A percentile compares a stretch with the other conserved stretches of the same genome.
These are phyloP conservation scores for Drosophila acutilabella DNA, from an alignment of 2,888 invertebrate species.

Conservation along the genomic window DNA sequence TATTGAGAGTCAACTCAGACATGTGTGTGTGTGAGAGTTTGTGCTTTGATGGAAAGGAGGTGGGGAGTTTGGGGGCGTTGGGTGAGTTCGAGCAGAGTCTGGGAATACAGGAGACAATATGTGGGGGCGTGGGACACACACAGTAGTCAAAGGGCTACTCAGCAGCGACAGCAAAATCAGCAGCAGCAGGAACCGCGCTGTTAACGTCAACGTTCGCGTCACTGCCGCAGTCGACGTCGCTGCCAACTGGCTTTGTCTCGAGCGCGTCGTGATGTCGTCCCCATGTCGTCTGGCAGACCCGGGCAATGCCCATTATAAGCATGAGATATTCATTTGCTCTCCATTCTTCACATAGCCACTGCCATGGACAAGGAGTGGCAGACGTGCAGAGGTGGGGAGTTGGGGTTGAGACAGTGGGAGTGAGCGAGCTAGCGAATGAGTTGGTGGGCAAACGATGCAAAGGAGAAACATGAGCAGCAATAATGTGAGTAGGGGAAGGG, in stretches of 20 bases:
- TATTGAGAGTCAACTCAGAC: slow-evolving; percentile 30
- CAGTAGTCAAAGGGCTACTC: slow-evolving; percentile 75
- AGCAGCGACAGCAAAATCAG: slow-evolving; percentile 37
- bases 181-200: slow-evolving; percentile 23
- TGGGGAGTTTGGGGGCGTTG: background rate
- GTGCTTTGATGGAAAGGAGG: slow-evolving; percentile 27
- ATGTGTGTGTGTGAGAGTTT: slow-evolving; percentile 21
- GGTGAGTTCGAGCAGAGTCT: background rate
- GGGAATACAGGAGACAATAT: slow-evolving; percentile 66
- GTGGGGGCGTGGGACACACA: slow-evolving; percentile 54
- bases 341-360: slow-evolving; percentile 79
- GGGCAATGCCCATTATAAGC: slow-evolving; percentile 83
- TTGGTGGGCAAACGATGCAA: slow-evolving; percentile 36
- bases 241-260: slow-evolving; percentile 19
- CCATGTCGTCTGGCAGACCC: slow-evolving; percentile 52
- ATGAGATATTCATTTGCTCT: slow-evolving; percentile 81
- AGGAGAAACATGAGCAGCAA: slow-evolving; percentile 2
- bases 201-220: slow-evolving; percentile 22
- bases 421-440: slow-evolving; percentile 64
- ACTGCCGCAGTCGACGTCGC: slow-evolving; percentile 4
- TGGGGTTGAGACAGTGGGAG: background rate
- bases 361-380: slow-evolving; percentile 55
- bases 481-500: background rate
- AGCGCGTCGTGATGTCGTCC: slow-evolving; percentile 5
- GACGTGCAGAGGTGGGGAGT: slow-evolving; percentile 25